Conservation (phyloP, 2,888 invertebrate species). For the Corbicula japonica region DNA sequence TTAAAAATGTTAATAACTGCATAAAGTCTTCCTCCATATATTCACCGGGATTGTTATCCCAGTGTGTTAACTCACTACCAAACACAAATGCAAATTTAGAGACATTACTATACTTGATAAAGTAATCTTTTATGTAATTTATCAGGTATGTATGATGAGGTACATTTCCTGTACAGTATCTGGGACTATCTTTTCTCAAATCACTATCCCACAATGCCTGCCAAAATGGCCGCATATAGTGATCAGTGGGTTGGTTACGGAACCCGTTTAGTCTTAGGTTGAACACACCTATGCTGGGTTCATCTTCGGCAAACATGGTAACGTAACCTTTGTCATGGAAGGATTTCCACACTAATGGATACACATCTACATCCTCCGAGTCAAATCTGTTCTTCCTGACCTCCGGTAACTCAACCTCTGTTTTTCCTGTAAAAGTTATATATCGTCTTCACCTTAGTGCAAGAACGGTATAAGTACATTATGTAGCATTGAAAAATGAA, state of each 20-base stretch:
- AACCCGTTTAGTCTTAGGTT: conserved; percentile 84
- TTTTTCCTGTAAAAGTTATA: conserved; percentile 66
- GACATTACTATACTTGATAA: conserved; percentile 75
- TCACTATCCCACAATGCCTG: conserved; percentile 75
- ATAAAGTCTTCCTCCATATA: conserved; percentile 81
- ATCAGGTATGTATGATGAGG: conserved; percentile 80
- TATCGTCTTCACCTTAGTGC: no score
- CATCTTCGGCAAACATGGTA: conserved; percentile 84
- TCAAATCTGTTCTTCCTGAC: conserved; percentile 63
- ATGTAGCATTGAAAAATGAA: no score
- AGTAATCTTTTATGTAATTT: conserved; percentile 82
- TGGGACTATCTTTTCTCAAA: conserved; percentile 65
- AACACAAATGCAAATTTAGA: conserved; percentile 83
- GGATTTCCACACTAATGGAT: conserved; percentile 83
- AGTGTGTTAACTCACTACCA: conserved; percentile 81
- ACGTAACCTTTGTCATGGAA: conserved; percentile 81
- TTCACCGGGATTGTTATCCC: conserved; percentile 82
- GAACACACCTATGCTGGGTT: conserved; percentile 81
- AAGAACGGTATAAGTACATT: background rate
- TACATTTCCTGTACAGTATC: conserved; percentile 79
- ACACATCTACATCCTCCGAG: conserved; percentile 73
- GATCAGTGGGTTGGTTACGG: conserved; percentile 81
- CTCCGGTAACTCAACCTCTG: conserved; percentile 77
- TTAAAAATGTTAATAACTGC: conserved; percentile 72
- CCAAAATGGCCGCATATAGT: conserved; percentile 86